A percentile compares a stretch with the other conserved stretches of the same genome.
Conservation (phyloP, 2,888 invertebrate species). For the Cephalotes varians region DNA sequence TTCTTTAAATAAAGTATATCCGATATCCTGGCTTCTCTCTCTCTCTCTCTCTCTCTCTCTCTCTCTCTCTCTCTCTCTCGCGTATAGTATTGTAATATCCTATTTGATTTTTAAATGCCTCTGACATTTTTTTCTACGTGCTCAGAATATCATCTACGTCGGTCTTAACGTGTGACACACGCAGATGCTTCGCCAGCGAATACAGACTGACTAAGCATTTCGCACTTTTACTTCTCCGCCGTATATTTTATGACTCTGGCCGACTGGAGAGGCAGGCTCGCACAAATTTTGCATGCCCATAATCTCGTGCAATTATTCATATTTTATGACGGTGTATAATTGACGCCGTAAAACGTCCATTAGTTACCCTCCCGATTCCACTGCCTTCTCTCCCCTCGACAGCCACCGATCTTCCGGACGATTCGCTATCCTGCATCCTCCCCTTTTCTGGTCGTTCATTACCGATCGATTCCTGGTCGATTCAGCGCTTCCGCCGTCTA, state of each 20-base stretch:
- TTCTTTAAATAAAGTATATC: not conserved
- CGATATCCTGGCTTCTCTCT: not conserved
- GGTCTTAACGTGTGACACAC: conserved; percentile 40
- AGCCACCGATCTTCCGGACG: conserved; percentile 50
- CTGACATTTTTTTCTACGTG: not conserved
- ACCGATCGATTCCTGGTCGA: conserved; percentile 63
- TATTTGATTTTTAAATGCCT: not conserved
- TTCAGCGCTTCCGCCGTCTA: conserved; percentile 42
- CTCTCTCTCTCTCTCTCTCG: too few species aligned
- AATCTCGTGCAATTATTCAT: conserved; percentile 81
- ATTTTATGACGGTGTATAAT: conserved; percentile 82
- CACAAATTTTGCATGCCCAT: conserved; percentile 76
- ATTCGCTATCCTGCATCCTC: conserved; percentile 48
- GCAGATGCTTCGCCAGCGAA: conserved; percentile 32
- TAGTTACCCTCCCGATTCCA: conserved; percentile 77
- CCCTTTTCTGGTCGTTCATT: not conserved
- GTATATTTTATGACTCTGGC: conserved; percentile 70
- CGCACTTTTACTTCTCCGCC: conserved; percentile 63
- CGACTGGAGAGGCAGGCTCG: conserved; percentile 56
- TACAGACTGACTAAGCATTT: conserved; percentile 53
- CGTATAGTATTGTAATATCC: not conserved
- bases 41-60: too few species aligned
- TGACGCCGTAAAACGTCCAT: conserved; percentile 83
- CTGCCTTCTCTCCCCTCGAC: conserved; percentile 21
- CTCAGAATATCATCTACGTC: not conserved